Base-by-base conservation (phyloP, 2,888 invertebrate species). In the Lampropteryx suffumata region DNA sequence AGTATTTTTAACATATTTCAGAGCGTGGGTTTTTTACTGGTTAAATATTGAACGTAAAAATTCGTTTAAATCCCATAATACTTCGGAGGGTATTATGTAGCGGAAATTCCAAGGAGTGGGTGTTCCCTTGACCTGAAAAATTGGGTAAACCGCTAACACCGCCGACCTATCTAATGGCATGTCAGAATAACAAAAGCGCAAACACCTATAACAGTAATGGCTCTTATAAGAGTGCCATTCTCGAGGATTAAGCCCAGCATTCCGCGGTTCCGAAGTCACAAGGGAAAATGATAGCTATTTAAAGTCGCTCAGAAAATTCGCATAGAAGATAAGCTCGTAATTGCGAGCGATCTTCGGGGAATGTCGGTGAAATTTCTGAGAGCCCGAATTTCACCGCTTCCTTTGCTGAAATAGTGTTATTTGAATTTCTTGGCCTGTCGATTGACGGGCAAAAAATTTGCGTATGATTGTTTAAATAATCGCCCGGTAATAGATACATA, bases 291-390 rank as follows among this genome's bases (percentile, higher is more conserved):
- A 79, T 79, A 73, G 79, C 81, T 79, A 81, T 84, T 84, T 83
- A 83, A 83, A 83, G 76, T 79, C 79, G 77, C 76, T 82, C 76
- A 76, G 80, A 80, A 82, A 79, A 82, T 82, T 82, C 81, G 75
- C 76, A 81, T 80, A 73, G 69, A 67, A 79, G 83, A 84, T 83
- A 84, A 83, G 78, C 67, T 63, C 62, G 79, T 83, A 84, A 83
- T 84, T 83, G 79, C 79, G 66, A 64, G 57, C 73, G 79, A 79
- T 84, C 79, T 76, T 78, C 66, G 64, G 76, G 75, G 76, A 76
- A 71, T 60, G 71, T 59, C 55, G 64, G 64, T 56, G 67, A 71
- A 73, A 64, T 64, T 65, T 69, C 63, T 57, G 52, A 58, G 32
- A 57, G 51, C 57, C 55, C 52, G 61, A 72, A 66, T 71, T 73